Percentiles rank a stretch among this genome's conserved stretches.
Conservation (phyloP, 2,113 vertebrate species). For the Excalfactoria chinensis region DNA sequence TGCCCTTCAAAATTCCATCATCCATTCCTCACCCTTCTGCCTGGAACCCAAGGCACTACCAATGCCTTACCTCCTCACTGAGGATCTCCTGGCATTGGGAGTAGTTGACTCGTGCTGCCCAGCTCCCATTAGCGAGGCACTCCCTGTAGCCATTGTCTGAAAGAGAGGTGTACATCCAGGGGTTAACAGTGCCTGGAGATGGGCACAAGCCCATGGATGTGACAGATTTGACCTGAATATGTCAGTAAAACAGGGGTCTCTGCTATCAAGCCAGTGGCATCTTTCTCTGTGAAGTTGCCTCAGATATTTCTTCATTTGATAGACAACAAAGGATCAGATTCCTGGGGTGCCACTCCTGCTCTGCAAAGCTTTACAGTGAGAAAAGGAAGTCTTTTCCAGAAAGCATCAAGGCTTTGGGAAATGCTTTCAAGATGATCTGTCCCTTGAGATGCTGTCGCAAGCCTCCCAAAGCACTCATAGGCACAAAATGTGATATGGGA, state of each 20-base stretch:
- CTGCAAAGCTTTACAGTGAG: background rate
- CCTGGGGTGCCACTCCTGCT: background rate
- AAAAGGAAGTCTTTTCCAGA: background rate
- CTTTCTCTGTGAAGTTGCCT: background rate
- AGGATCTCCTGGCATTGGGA: constrained; percentile 90
- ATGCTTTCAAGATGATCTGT: background rate
- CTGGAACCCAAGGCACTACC: accelerated
- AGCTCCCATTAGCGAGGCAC: constrained; percentile 86
- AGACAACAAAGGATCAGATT: background rate
- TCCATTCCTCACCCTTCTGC: background rate
- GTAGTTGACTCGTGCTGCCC: constrained; percentile 88
- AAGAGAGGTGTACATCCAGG: background rate
- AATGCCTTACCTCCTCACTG: constrained; percentile 82
- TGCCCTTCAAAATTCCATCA: background rate
- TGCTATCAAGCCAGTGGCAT: background rate
- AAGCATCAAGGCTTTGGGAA: background rate
- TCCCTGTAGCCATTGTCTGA: constrained; percentile 89
- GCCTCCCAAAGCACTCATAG: background rate
- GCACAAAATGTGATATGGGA: background rate
- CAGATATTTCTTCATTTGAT: background rate
- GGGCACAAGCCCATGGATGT: background rate
- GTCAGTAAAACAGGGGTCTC: background rate
- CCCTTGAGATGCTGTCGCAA: background rate
- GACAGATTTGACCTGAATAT: background rate
- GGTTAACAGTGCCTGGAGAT: accelerated